Evolutionary conservation across 2,888 invertebrate genomes (phyloP), one percentile per base, ranked within the genome.

Genomic region (Napeogenes sylphis): DNA sequence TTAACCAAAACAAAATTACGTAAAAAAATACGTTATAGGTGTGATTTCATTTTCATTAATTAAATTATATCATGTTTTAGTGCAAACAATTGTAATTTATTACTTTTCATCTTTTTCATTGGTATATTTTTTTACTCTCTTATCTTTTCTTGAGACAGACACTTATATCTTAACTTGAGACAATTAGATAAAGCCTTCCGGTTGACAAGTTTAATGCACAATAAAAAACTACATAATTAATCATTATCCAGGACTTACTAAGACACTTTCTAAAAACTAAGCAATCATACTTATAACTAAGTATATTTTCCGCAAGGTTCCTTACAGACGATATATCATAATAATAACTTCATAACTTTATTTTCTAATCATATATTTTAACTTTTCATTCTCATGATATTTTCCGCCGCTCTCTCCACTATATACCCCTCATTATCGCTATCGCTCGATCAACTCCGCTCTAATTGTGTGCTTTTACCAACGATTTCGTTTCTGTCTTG

Each of bases 381-480:
- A 59, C 13, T 33, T 45, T 13, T 46, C 42, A 59, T 59, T 61
- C 38, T 38, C 56, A 21, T 12, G 30, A 56, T 46, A 59, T 51
- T 58, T 68, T 62, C 65, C 68, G 67, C 71, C 73, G 75, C 87
- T 88, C 84, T 88, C 88, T 82, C 86, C 76, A 60, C 81, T 81
- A 84, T 84, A 74, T 70, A 74, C 75, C 76, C 68, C 68, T 71
- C 78, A 82, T 84, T 82, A 82, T 77, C 77, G 78, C 74, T 85
- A 85, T 87, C 87, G 71, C 73, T 75, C 70, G 78, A 87, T 87
- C 87, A 78, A 77, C 74, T 72, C 68, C 80, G 82, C 80, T 86
- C 82, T 87, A 85, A 88, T 87, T 85, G 76, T 76, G 73, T 78
- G 79, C 82, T 77, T 77, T 75, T 76, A 76, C 75, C 70, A n/a